Conservation (phyloP, 2,888 invertebrate species). For the Conchocele bisecta region DNA sequence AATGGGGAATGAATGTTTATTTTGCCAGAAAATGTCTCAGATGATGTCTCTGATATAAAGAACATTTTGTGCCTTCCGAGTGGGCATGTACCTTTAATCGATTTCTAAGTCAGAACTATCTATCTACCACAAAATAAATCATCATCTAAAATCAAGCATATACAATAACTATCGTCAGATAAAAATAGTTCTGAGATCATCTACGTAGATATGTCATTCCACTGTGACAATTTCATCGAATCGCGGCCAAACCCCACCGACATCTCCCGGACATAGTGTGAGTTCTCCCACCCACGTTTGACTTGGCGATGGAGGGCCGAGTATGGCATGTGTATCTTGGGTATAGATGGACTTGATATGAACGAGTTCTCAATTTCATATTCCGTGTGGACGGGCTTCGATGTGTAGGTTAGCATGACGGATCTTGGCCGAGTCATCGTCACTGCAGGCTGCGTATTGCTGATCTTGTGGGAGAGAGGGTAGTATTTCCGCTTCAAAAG, state of each 20-base stretch:
- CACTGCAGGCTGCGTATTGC: slow-evolving; percentile 75
- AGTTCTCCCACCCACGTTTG: slow-evolving; percentile 74
- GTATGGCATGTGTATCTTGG: slow-evolving; percentile 81
- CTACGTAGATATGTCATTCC: slow-evolving; percentile 79
- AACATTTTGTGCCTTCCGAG: too few species aligned
- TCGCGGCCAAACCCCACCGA: slow-evolving; percentile 77
- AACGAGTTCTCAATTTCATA: slow-evolving; percentile 73
- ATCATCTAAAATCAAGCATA: too few species aligned
- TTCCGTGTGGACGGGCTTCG: slow-evolving; percentile 68
- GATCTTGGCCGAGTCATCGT: slow-evolving; percentile 74
- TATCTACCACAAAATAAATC: too few species aligned
- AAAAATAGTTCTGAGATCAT: too few species aligned
- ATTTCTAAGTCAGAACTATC: too few species aligned
- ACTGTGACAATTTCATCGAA: slow-evolving; percentile 73
- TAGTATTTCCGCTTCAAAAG: slow-evolving; percentile 32
- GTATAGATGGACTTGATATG: slow-evolving; percentile 76
- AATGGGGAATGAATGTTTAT: too few species aligned
- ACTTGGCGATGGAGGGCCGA: slow-evolving; percentile 72
- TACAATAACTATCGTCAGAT: too few species aligned
- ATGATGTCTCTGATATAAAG: too few species aligned
- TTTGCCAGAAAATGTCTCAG: too few species aligned
- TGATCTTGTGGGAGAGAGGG: slow-evolving; percentile 71
- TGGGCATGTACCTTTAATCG: too few species aligned
- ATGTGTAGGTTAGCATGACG: slow-evolving; percentile 59
- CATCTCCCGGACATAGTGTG: slow-evolving; percentile 78